Conservation (phyloP, 2,113 vertebrate genomes). For the Nycticebus coucang region DNA sequence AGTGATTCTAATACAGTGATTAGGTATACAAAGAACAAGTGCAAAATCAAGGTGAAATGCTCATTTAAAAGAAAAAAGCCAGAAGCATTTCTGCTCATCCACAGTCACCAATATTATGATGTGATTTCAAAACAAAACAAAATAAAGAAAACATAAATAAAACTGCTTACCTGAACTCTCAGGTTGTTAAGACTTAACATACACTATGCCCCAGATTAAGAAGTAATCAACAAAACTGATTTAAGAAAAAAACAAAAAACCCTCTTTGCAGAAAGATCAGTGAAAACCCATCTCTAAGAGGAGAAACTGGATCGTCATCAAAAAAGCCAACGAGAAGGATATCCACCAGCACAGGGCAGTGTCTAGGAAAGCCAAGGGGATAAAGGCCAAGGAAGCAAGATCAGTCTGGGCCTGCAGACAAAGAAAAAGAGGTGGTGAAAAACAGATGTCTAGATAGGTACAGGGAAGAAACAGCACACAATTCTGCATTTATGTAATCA, state of each 20-base stretch:
- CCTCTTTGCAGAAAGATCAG: constrained; percentile 66
- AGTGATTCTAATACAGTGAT: constrained; percentile 28
- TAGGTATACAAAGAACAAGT: background rate
- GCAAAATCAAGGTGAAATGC: constrained; percentile 32
- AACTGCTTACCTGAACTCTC: constrained; percentile 68
- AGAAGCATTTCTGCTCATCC: background rate
- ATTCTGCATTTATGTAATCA: constrained; percentile 57
- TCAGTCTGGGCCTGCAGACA: constrained; percentile 91
- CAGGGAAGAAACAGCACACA: constrained; percentile 68
- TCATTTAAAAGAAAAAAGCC: constrained; percentile 43
- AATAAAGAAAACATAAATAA: background rate
- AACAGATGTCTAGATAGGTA: constrained; percentile 78
- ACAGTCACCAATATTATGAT: constrained; percentile 40
- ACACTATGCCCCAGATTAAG: constrained; percentile 60
- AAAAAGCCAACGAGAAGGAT: constrained; percentile 88
- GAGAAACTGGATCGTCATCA: constrained; percentile 77
- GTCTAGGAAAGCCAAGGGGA: constrained; percentile 93
- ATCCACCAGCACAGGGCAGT: constrained; percentile 93
- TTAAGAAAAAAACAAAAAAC: background rate
- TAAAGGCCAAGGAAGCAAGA: constrained; percentile 92
- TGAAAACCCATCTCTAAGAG: constrained; percentile 62
- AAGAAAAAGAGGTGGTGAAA: constrained; percentile 86
- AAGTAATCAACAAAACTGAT: constrained; percentile 45
- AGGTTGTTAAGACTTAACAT: constrained; percentile 36
- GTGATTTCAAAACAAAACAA: constrained; percentile 38